Evolutionary conservation across 2,888 invertebrate species (phyloP).

Genomic region (Meiosimyza platycephala): DNA sequence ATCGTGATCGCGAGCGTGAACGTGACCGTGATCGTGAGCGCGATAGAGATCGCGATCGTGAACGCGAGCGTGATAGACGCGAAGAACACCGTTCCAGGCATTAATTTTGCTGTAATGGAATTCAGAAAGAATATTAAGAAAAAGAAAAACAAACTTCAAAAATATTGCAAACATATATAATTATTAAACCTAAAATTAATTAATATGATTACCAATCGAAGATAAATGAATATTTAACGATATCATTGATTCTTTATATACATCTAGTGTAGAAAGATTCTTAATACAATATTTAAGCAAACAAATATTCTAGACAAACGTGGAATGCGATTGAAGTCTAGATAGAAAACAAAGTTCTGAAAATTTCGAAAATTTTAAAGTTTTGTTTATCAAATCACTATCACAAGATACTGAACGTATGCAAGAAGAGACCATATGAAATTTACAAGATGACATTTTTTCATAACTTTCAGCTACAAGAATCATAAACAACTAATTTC

Average conservation of each 20-base stretch:
- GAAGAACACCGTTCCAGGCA: constrained; percentile 80
- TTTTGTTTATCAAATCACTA: neutral
- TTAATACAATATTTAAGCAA: neutral
- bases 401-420: neutral
- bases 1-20: constrained; percentile 74
- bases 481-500: neutral
- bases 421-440: neutral
- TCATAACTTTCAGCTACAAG: neutral
- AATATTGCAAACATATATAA: constrained; percentile 22
- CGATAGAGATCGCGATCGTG: constrained; percentile 76
- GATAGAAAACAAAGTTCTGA: constrained; percentile 14
- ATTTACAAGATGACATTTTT: neutral
- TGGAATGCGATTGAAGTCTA: constrained; percentile 29
- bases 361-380: neutral
- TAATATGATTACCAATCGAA: constrained; percentile 29
- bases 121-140: constrained; percentile 38
- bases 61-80: constrained; percentile 74
- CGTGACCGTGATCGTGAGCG: constrained; percentile 74
- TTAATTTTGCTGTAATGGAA: constrained; percentile 58
- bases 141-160: constrained; percentile 42
- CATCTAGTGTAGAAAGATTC: constrained; percentile 31
- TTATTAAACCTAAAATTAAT: constrained; percentile 35
- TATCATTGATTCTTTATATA: constrained; percentile 27
- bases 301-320: constrained; percentile 6
- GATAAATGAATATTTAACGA: constrained; percentile 33